These are phyloP conservation scores for Eutrigla gurnardus DNA, from an alignment of 2,797 vertebrate genomes.

Conservation along the genomic window DNA sequence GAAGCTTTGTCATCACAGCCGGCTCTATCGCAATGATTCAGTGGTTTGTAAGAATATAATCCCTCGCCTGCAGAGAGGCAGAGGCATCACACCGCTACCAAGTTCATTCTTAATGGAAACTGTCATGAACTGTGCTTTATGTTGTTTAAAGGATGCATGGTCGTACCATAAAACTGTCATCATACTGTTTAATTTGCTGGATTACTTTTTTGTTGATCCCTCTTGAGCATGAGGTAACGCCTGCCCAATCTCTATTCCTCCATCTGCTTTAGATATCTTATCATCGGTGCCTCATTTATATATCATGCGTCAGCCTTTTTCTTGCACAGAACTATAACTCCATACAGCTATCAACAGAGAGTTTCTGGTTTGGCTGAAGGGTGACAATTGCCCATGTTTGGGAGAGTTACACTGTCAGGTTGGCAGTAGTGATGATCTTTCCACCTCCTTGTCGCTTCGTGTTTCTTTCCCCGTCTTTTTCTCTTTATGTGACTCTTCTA, in stretches of 20 bases:
- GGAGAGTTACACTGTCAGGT: background rate
- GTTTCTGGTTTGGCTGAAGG: conserved; percentile 4
- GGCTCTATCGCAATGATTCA: conserved; percentile 11
- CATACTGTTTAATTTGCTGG: background rate
- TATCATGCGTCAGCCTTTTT: background rate
- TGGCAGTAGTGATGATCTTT: conserved; percentile 17
- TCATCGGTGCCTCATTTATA: background rate
- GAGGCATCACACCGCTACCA: background rate
- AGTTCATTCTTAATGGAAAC: background rate
- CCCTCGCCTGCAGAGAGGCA: conserved; percentile 2
- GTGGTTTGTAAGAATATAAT: conserved; percentile 9
- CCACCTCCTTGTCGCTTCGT: conserved; percentile 7
- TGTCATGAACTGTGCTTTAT: background rate
- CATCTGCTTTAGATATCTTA: background rate
- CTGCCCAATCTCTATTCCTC: background rate
- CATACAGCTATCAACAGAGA: background rate
- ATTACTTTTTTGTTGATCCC: background rate
- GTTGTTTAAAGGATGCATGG: background rate
- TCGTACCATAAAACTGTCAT: conserved; percentile 3
- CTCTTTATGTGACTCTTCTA: conserved; percentile 16
- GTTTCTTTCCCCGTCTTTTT: conserved; percentile 6
- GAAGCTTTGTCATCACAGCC: conserved; percentile 6
- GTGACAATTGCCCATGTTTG: conserved; percentile 3
- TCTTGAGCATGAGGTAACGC: background rate
- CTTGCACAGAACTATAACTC: background rate